Base-by-base conservation (phyloP, 2,888 invertebrate species). In the Conus canariensis region DNA sequence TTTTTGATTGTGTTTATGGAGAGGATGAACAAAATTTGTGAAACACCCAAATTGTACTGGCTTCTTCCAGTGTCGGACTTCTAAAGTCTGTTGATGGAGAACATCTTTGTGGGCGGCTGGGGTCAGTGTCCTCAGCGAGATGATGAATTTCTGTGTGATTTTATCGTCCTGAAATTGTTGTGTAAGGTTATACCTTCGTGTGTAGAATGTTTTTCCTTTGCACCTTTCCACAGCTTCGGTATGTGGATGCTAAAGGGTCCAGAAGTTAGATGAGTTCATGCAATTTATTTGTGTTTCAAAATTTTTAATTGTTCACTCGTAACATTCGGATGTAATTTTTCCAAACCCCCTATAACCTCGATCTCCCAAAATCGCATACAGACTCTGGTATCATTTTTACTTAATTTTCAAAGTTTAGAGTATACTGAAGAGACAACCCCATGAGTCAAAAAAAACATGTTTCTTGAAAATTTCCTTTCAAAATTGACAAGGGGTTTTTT, bases 21-120 rank as follows among this genome's bases (percentile, higher is more conserved):
- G 87, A 87, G 9, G 87, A 87, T 64, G 87, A 87, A 25, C 22
- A 22, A 14, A 16, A 22, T n/a, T n/a, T 87, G 87, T 87, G 87
- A 45, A 19, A 3, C 12, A 14, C n/a, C 64, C 64, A 64, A 22
- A 4, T 19, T 19, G 12, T 87, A 74, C 60, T 64, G 87, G 87
- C 1, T 87, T 87, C 70, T 87, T 56, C n/a, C 70, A n/a, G 56
- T 87, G 87, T 45, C 58, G 19, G 12, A 3, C 45, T 12, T 70
- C 87, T 22, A 16, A 14, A 12, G 58, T 87, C 16, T 87, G 87
- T 70, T 87, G 6, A 70, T 22, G 45, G 12, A 45, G 74, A 87
- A 10, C 45, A 87, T 56, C 60, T 87, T 70, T 87, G 87, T 64
- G n/a, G 87, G 74, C 58, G 87, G 87, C n/a, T 64, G 59, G 56